Percentiles rank a stretch among this genome's conserved stretches.
These are phyloP conservation scores for Lamellibrachia columna DNA, from an alignment of 2,888 invertebrate genomes.

Conservation along the genomic window DNA sequence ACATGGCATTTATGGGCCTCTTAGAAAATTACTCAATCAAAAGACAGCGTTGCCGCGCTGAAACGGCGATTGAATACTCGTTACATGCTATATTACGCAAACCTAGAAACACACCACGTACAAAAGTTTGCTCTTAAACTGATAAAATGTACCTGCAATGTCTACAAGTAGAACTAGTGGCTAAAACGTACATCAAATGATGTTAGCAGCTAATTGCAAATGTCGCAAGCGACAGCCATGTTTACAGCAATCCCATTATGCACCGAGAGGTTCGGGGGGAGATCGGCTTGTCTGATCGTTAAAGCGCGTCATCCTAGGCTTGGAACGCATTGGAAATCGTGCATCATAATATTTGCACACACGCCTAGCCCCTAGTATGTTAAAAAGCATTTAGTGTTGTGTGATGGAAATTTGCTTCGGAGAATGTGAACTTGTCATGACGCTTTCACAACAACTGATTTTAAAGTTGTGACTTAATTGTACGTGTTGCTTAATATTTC, in stretches of 20 bases:
- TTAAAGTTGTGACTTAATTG: too few species aligned
- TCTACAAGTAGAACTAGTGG: background rate
- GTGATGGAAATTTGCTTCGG: too few species aligned
- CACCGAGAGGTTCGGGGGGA: background rate
- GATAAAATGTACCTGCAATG: background rate
- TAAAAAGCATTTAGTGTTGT: too few species aligned
- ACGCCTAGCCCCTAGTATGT: too few species aligned
- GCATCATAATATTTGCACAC: too few species aligned
- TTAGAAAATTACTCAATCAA: conserved; percentile 16
- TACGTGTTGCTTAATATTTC: too few species aligned
- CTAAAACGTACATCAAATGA: background rate
- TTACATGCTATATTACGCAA: background rate
- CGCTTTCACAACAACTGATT: too few species aligned
- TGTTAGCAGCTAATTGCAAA: background rate
- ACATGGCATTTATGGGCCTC: conserved; percentile 6
- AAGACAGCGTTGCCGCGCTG: background rate
- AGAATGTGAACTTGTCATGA: too few species aligned
- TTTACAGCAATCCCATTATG: background rate
- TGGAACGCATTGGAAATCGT: too few species aligned
- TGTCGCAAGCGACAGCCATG: conserved; percentile 16
- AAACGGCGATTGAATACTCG: background rate
- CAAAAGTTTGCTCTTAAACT: background rate
- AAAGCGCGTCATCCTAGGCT: too few species aligned
- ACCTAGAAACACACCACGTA: background rate
- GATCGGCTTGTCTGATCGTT: background rate